Conservation (phyloP, 1,140 invertebrate genomes). For the Orchesella cincta region DNA sequence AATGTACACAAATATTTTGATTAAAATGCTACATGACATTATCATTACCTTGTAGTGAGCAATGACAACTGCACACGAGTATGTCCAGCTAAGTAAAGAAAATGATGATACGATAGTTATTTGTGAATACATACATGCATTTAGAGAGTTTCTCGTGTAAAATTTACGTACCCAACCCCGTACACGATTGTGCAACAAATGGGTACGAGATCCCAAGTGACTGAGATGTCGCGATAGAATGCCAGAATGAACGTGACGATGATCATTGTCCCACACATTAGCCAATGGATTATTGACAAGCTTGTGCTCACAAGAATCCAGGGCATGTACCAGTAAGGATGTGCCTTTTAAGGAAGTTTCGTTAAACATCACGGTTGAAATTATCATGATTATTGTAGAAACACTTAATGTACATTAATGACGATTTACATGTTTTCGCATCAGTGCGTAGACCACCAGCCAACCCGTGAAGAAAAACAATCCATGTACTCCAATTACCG, state of each 20-base stretch:
- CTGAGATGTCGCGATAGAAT: conserved; percentile 29
- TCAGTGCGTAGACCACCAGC: conserved; percentile 16
- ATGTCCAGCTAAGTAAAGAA: conserved; percentile 6
- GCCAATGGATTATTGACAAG: conserved; percentile 16
- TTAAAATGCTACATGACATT: background rate
- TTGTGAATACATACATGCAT: too few relatives aligned
- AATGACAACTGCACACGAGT: conserved; percentile 7
- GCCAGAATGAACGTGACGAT: conserved; percentile 19
- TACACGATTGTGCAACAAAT: conserved; percentile 13
- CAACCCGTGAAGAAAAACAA: conserved; percentile 34
- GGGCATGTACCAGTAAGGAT: conserved; percentile 37
- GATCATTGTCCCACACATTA: conserved; percentile 21
- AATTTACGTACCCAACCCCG: background rate
- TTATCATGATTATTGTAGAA: too few relatives aligned
- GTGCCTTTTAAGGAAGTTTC: background rate
- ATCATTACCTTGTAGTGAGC: conserved; percentile 44
- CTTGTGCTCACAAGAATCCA: conserved; percentile 38
- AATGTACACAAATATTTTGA: background rate
- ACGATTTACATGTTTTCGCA: conserved; percentile 9
- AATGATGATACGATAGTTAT: too few relatives aligned
- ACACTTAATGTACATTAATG: background rate
- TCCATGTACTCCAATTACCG: conserved; percentile 14
- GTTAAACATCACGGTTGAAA: too few relatives aligned
- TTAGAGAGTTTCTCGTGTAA: too few relatives aligned
- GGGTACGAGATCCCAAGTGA: conserved; percentile 30